These are phyloP conservation scores for Halcyon smyrnensis DNA, from an alignment of 2,797 vertebrate genomes.

Conservation along the genomic window DNA sequence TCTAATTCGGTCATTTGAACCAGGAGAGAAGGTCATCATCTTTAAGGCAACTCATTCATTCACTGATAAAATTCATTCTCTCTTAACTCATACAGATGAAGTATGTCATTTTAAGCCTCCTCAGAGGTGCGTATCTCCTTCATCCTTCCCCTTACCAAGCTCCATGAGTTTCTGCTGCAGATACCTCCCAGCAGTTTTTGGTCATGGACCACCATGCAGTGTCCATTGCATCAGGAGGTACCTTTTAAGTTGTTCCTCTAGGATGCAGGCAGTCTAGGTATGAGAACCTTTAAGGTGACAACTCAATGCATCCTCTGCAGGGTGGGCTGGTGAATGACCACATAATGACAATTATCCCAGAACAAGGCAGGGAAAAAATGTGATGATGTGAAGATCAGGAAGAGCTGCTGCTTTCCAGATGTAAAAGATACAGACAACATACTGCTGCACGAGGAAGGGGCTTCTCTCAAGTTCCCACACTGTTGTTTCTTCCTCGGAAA, in stretches of 20 bases:
- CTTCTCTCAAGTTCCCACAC: neutral
- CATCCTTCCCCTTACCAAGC: accelerated
- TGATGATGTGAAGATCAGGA: neutral
- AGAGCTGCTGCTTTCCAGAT: neutral
- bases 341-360: neutral
- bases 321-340: neutral
- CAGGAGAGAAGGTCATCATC: neutral
- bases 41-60: neutral
- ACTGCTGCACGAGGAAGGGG: neutral
- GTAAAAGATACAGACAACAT: neutral
- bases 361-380: neutral
- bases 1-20: neutral
- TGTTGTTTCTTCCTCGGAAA: neutral
- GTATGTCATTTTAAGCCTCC: neutral
- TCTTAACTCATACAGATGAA: neutral
- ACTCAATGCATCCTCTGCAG: neutral
- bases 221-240: neutral
- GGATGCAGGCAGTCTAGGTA: neutral
- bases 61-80: neutral
- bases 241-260: neutral
- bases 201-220: neutral
- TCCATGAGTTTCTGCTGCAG: neutral
- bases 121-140: neutral
- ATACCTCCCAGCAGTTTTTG: neutral
- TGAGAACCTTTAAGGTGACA: neutral